These are phyloP conservation scores for Opisthocomus hoazin DNA, from an alignment of 2,113 vertebrate genomes.

Conservation along the genomic window DNA sequence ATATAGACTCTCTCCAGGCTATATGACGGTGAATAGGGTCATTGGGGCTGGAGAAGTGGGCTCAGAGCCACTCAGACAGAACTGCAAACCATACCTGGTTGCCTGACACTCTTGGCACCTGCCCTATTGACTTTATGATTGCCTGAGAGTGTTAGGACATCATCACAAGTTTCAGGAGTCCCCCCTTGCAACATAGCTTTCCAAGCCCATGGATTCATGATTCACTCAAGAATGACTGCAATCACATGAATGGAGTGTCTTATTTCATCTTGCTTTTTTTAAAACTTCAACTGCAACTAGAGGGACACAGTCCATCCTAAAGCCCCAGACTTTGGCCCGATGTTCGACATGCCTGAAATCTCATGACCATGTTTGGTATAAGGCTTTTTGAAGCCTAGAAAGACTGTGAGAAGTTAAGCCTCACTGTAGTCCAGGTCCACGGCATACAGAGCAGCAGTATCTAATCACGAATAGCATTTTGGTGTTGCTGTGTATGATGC, in stretches of 20 bases:
- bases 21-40: neutral
- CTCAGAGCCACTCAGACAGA: neutral
- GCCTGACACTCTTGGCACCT: fast-evolving
- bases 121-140: neutral
- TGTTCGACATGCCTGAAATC: neutral
- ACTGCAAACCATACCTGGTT: neutral
- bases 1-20: neutral
- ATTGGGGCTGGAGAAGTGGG: neutral
- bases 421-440: neutral
- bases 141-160: neutral
- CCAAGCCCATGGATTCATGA: neutral
- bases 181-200: neutral
- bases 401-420: neutral
- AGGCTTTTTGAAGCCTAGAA: neutral
- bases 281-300: neutral
- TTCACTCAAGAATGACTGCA: neutral
- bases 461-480: neutral
- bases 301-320: neutral
- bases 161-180: neutral
- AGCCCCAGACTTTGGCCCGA: neutral
- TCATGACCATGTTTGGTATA: neutral
- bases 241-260: neutral
- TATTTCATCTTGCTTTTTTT: neutral
- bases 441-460: neutral
- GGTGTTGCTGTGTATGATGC: neutral